Evolutionary conservation across 2,113 vertebrate species (phyloP), one percentile per base, ranked within the genome.

Genomic region (Vireo altiloquus): DNA sequence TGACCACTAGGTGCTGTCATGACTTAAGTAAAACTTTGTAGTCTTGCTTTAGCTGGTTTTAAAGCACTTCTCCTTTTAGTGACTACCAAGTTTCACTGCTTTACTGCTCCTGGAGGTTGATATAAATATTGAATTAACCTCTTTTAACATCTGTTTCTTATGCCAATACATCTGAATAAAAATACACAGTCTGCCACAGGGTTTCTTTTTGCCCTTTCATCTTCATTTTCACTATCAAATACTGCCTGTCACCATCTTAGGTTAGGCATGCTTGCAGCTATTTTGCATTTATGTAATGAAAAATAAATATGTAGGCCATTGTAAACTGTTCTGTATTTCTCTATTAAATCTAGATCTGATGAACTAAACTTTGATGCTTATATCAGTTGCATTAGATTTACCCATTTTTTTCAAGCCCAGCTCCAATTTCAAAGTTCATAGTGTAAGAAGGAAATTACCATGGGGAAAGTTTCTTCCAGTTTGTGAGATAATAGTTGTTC

Each of bases 81-180:
- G 39, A 33, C 42, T 90, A 59, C 65, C 37, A 80, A 53, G 18
- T 63, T 87, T 88, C 89, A 90, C 33, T 90, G 18, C 50, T 82
- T 90, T 90, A 86, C 33, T 92, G 47, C 35, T 90, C 20, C 33
- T 63, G 15, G 37, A 86, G 19, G 54, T 88, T 85, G 63, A 39
- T 90, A 80, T 84, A 85, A 92, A 83, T 94, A 86, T 74, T 80
- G 35, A 50, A 82, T 95, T 93, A 91, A 86, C 33, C 39, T 69
- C 42, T 75, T 87, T 76, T 85, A 95, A 77, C 12, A 56, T 71
- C 53, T 80, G 25, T 70, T 86, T 86, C 54, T 76, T 89, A 69
- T 80, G 54, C 57, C 54, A 86, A 66, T 83, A 78, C 6, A 42
- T 82, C 56, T 89, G 71, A 90, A 82, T 54, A 68, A 76, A 95